These are phyloP conservation scores for Phengaris arion DNA, from an alignment of 2,888 invertebrate genomes.

Conservation along the genomic window DNA sequence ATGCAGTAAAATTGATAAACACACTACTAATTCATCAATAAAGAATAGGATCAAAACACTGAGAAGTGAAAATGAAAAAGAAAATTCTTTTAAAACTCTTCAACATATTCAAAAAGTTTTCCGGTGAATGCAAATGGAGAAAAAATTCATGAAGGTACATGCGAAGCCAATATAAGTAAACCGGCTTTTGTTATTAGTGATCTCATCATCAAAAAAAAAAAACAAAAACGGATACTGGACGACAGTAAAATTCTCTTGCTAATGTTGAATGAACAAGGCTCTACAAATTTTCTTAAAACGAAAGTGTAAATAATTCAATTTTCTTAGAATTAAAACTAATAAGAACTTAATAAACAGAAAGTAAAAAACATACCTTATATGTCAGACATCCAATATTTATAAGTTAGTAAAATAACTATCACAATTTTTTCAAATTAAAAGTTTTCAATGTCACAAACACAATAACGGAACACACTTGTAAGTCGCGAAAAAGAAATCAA, in stretches of 20 bases:
- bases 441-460: constrained; percentile 63
- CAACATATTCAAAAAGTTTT: background rate
- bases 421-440: too few species aligned
- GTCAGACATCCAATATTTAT: constrained; percentile 65
- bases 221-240: background rate
- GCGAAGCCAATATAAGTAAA: background rate
- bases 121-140: background rate
- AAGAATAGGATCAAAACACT: background rate
- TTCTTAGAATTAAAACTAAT: background rate
- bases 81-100: background rate
- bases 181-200: constrained; percentile 11
- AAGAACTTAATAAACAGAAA: background rate
- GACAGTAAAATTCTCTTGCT: background rate
- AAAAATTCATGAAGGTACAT: background rate
- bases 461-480: constrained; percentile 66
- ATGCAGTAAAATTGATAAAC: too few species aligned
- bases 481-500: constrained; percentile 66
- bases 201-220: constrained; percentile 4
- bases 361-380: constrained; percentile 37
- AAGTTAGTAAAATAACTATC: constrained; percentile 18
- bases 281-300: background rate
- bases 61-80: background rate
- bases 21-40: too few species aligned
- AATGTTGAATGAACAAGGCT: background rate
- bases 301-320: background rate